A percentile compares a stretch with the other conserved stretches of the same genome.
phyloP scores from a whole-genome alignment of 2,797 vertebrate genomes.

The Halcyon smyrnensis region DNA sequence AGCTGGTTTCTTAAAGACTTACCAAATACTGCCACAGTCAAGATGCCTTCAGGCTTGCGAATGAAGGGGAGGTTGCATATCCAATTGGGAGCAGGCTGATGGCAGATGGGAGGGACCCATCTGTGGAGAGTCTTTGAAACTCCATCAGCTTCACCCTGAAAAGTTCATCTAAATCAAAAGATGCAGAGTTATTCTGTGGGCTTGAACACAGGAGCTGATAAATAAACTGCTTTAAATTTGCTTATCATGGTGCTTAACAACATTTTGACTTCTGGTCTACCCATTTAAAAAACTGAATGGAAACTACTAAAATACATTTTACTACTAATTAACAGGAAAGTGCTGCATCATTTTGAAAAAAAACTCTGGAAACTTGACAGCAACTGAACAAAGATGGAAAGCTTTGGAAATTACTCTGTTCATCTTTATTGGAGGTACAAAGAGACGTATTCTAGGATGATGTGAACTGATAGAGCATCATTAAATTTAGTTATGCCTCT shows the following conservation, averaged over 20 bases:
- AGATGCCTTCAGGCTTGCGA: neutral
- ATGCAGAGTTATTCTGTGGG: neutral
- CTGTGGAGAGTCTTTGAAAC: neutral
- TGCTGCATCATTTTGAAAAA: neutral
- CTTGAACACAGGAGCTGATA: neutral
- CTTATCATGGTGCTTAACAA: neutral
- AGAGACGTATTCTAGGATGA: neutral
- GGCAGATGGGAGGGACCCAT: neutral
- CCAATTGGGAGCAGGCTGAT: neutral
- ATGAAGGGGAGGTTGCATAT: neutral
- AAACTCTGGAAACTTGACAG: neutral
- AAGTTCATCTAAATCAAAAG: neutral
- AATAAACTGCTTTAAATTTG: neutral
- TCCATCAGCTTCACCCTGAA: neutral
- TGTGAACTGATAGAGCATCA: neutral
- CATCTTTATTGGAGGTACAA: neutral
- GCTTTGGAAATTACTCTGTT: neutral
- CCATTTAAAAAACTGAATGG: neutral
- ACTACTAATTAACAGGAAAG: conserved; percentile 1
- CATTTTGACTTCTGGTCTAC: neutral
- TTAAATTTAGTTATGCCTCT: neutral
- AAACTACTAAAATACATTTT: neutral
- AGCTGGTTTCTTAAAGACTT: neutral
- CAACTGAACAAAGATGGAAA: neutral
- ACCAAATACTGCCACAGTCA: neutral